phyloP scores from a whole-genome alignment of 2,797 vertebrate genomes.

The Peromyscus aztecus region DNA sequence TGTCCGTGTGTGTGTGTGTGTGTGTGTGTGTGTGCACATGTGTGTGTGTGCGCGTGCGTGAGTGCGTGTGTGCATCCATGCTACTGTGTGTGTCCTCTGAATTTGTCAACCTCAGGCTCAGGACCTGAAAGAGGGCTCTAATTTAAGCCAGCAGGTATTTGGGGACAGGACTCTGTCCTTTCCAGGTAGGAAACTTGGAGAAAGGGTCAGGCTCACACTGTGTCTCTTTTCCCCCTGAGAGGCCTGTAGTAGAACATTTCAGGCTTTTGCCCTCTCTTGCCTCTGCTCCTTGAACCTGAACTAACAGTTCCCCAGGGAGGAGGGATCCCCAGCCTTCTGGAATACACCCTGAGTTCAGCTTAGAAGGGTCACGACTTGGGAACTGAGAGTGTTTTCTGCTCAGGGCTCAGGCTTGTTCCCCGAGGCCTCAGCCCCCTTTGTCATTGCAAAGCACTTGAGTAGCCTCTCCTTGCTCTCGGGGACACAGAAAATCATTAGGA shows the following conservation, averaged over 20 bases:
- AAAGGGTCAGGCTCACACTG: not conserved
- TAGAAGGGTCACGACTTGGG: not conserved
- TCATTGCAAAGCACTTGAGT: not conserved
- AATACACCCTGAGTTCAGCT: not conserved
- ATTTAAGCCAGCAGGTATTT: conserved; percentile 36
- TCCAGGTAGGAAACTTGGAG: conserved; percentile 61
- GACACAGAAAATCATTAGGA: not conserved
- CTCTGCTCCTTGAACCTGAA: not conserved
- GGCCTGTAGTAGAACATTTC: not conserved
- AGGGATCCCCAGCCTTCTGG: not conserved
- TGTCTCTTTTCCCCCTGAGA: not conserved
- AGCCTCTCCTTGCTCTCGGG: not conserved
- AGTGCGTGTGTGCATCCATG: not conserved
- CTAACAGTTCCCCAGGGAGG: not conserved
- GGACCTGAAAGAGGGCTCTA: not conserved
- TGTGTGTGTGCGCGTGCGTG: not conserved
- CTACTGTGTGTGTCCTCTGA: conserved; percentile 14
- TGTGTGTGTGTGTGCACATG: not conserved
- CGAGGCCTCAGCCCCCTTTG: not conserved
- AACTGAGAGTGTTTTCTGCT: not conserved
- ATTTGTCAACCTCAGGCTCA: conserved; percentile 49
- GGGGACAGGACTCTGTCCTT: not conserved
- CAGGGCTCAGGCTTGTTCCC: not conserved
- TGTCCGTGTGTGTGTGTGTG: not conserved
- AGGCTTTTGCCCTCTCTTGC: not conserved